Percentiles rank a stretch among this genome's conserved stretches.
These are phyloP conservation scores for Tipula confusa DNA, from an alignment of 2,888 invertebrate genomes.

Conservation along the genomic window DNA sequence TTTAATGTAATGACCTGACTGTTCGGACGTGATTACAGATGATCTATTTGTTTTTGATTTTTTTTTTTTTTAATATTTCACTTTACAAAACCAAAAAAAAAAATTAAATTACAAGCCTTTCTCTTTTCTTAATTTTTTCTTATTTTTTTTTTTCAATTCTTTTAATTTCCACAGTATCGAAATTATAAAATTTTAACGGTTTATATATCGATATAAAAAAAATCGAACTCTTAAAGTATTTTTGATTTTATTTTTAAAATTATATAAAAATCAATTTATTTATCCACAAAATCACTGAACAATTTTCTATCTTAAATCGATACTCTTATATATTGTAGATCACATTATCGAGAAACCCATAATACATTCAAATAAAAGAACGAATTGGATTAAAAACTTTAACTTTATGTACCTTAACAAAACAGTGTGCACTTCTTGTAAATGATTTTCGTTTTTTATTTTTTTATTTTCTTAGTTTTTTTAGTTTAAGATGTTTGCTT, in stretches of 20 bases:
- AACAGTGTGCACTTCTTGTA: constrained; percentile 1
- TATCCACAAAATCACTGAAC: neutral
- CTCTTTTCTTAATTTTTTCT: neutral
- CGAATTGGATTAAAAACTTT: neutral
- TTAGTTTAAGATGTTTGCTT: constrained; percentile 14
- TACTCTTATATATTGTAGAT: neutral
- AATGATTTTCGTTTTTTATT: neutral
- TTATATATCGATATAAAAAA: neutral
- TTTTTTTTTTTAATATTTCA: neutral
- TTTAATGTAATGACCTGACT: neutral
- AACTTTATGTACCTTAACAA: neutral
- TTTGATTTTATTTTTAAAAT: neutral
- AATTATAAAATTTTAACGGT: neutral
- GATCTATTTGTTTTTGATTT: too few relatives aligned
- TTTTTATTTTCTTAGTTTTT: neutral
- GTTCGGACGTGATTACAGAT: neutral
- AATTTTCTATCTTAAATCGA: neutral
- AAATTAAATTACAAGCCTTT: constrained; percentile 12
- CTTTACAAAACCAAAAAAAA: neutral
- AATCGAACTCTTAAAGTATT: neutral
- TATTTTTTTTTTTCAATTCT: neutral
- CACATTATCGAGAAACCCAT: neutral
- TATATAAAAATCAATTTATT: neutral
- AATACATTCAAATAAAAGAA: neutral
- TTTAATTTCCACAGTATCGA: neutral